phyloP scores from a whole-genome alignment of 2,888 invertebrate genomes.

The Synergus gifuensis region DNA sequence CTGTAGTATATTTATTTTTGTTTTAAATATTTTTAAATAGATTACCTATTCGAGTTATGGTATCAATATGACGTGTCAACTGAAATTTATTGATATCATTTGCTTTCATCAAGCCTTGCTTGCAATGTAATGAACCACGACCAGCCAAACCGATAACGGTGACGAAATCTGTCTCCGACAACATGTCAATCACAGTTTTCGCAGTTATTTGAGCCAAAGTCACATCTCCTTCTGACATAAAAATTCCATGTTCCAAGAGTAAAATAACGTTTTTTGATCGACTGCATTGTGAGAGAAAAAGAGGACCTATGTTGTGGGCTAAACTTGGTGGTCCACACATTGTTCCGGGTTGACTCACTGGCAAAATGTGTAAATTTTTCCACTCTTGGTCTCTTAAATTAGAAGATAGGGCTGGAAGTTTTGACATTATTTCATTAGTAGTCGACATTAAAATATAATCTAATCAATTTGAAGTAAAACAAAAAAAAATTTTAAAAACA shows the following conservation, averaged over 20 bases:
- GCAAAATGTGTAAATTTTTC: constrained; percentile 73
- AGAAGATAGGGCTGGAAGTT: constrained; percentile 63
- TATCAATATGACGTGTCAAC: constrained; percentile 69
- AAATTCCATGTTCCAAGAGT: constrained; percentile 69
- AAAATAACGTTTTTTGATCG: constrained; percentile 71
- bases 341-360: constrained; percentile 68
- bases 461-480: neutral
- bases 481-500: neutral
- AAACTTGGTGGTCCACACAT: constrained; percentile 74
- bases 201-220: constrained; percentile 72
- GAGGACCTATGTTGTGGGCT: constrained; percentile 72
- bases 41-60: constrained; percentile 65
- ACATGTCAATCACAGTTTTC: constrained; percentile 73
- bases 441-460: neutral
- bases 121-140: constrained; percentile 64
- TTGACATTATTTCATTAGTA: neutral
- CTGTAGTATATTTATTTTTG: constrained; percentile 9
- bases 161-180: constrained; percentile 71
- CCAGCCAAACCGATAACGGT: constrained; percentile 71
- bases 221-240: constrained; percentile 73
- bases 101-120: constrained; percentile 67
- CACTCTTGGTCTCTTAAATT: constrained; percentile 68
- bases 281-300: constrained; percentile 72
- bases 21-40: neutral
- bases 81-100: constrained; percentile 74